phyloP scores from a whole-genome alignment of 2,113 vertebrate species.

The Eubucco bourcierii region DNA sequence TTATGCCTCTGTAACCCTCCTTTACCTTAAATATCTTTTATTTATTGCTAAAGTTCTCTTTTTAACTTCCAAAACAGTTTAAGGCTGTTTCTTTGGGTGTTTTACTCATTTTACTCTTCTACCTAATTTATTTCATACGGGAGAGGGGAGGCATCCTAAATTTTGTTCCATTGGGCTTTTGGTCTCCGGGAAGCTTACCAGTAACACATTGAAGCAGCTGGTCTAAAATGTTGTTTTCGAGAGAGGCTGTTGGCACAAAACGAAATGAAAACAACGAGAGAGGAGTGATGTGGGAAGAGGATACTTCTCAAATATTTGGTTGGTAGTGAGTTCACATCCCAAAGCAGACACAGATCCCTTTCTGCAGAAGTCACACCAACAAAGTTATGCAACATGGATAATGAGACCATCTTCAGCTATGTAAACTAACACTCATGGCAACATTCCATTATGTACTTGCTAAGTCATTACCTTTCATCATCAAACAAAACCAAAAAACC shows the following conservation, averaged over 20 bases:
- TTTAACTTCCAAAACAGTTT: too few species aligned
- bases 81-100: too few species aligned
- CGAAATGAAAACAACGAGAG: neutral
- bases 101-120: too few species aligned
- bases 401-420: neutral
- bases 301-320: neutral
- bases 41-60: too few species aligned
- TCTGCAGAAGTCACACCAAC: neutral
- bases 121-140: too few species aligned
- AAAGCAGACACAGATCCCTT: neutral
- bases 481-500: neutral
- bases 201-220: neutral
- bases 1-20: too few species aligned
- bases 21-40: too few species aligned
- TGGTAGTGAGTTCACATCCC: neutral
- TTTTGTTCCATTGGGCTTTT: too few species aligned
- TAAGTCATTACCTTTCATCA: neutral
- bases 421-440: neutral
- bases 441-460: neutral
- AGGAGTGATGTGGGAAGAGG: neutral
- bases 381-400: neutral
- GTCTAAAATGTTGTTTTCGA: neutral
- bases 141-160: too few species aligned
- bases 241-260: neutral
- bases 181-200: too few species aligned